Base-by-base conservation (phyloP, 2,888 invertebrate species). In the Yponomeuta sedellus region DNA sequence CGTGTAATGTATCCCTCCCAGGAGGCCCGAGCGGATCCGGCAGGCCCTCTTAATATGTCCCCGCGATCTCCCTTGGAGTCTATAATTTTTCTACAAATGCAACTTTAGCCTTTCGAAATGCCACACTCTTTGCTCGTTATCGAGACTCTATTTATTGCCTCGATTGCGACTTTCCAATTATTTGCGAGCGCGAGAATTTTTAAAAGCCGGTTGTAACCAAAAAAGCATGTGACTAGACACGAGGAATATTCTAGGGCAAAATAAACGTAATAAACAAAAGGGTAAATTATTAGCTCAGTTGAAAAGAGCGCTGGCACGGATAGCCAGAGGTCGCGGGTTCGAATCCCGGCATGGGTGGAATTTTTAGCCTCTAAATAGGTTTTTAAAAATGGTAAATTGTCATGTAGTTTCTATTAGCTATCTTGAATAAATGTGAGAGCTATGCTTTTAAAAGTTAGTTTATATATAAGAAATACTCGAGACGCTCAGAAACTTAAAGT, bases 21-120 rank as follows among this genome's bases (percentile, higher is more conserved):
- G 69, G 85, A 75, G 86, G 75, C 80, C 80, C 77, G 76, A 72
- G 72, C 71, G 74, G 76, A 77, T 78, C 78, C 80, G 75, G 75
- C 75, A 76, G 77, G 76, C 75, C 68, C 78, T 77, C 79, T 82
- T 85, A 85, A 85, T 82, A 82, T 85, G 86, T 86, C 84, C 80
- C 73, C 77, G 77, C 81, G 79, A 73, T 78, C 81, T 80, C 79
- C 86, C 85, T 83, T 72, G 67, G 84, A 79, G 85, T 77, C 80
- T 75, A 85, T 85, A 85, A 82, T 83, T 86, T 82, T 81, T 66
- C 74, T 73, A 73, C 74, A 71, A 75, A 77, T 77, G 74, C 76
- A 74, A 77, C 71, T 74, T 72, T 71, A 72, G 69, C 73, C 72
- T 69, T 22, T 72, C 70, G 73, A 74, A 73, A 70, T 72, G 71